phyloP scores from a whole-genome alignment of 2,888 invertebrate genomes.

The Drosophila flavopinicola region DNA sequence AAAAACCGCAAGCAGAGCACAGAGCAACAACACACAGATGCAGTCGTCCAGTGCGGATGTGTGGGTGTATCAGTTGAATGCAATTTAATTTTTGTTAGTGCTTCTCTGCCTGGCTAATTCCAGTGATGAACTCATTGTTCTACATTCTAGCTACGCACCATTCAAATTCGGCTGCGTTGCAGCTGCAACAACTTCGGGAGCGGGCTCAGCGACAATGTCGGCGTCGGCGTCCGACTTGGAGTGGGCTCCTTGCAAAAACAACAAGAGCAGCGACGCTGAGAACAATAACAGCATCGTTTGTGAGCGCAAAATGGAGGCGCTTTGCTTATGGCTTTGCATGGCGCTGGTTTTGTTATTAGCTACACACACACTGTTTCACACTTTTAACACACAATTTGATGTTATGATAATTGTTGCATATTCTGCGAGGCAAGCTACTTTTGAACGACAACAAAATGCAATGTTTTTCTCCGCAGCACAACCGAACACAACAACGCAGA shows the following conservation, averaged over 20 bases:
- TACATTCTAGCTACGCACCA: slow-evolving; percentile 52
- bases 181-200: slow-evolving; percentile 39
- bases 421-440: slow-evolving; percentile 19
- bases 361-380: slow-evolving; percentile 11
- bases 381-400: slow-evolving; percentile 14
- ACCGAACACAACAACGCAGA: slow-evolving; percentile 41
- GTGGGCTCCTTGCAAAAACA: slow-evolving; percentile 52
- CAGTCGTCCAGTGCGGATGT: background rate
- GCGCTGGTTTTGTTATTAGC: slow-evolving; percentile 11
- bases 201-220: slow-evolving; percentile 35
- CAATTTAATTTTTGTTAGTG: slow-evolving; percentile 44
- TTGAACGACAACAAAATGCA: slow-evolving; percentile 1
- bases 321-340: slow-evolving; percentile 46
- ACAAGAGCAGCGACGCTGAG: slow-evolving; percentile 38
- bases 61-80: slow-evolving; percentile 28
- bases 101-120: slow-evolving; percentile 42
- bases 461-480: slow-evolving; percentile 4
- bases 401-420: slow-evolving; percentile 50
- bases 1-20: slow-evolving; percentile 27
- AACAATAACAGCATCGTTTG: slow-evolving; percentile 37
- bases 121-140: slow-evolving; percentile 62
- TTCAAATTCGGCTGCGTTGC: slow-evolving; percentile 49
- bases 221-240: slow-evolving; percentile 25
- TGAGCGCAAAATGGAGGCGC: slow-evolving; percentile 40
- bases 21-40: too few relatives aligned